Base-by-base conservation (phyloP, 2,113 vertebrate species). In the Scomber japonicus region DNA sequence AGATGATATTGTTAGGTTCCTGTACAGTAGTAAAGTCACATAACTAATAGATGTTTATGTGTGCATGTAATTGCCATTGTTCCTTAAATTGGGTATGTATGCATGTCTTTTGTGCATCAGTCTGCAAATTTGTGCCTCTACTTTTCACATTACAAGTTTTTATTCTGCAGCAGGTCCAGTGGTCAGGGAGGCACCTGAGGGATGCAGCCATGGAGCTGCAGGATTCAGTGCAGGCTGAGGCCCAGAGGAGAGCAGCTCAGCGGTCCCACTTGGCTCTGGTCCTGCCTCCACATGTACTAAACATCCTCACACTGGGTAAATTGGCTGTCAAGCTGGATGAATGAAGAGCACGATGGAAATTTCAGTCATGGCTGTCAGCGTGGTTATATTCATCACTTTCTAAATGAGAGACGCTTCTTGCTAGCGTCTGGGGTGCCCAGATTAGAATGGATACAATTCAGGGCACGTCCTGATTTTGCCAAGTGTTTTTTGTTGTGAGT, bases 241-340 rank as follows among this genome's bases (percentile, higher is more conserved):
- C 87, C 66, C 95, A 94, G 74, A 93, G 95, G 81, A 94, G 92
- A 86, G 89, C 71, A 2, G 76, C 81, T 35, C 89, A 82, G 64
- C 75, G 17, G 54, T 74, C 86, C 0, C 68, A 84, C 35, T 82
- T 95, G 78, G 85, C 91, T 69, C 85, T 93, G 27, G 68, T 94
- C 45, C 82, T 95, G 61, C 90, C 94, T 48, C 54, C 69, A 19
- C 81, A 87, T 74, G 88, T 94, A 17, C 59, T 94, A 21, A 81
- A 87, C 59, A 82, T 93, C 82, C 91, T 96, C 51, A 92, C 81
- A 2, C 71, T 72, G 80, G 94, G 95, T 96, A 85, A 82, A 27
- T 55, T 54, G 45, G 11, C 15, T 70, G 55, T 45, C 78, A 68
- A 72, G 15, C 64, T 49, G 14, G 24, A 51, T 59, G 35, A 11